These are phyloP conservation scores for Rhinoraja longicauda DNA, from an alignment of 2,797 vertebrate species.

Conservation along the genomic window DNA sequence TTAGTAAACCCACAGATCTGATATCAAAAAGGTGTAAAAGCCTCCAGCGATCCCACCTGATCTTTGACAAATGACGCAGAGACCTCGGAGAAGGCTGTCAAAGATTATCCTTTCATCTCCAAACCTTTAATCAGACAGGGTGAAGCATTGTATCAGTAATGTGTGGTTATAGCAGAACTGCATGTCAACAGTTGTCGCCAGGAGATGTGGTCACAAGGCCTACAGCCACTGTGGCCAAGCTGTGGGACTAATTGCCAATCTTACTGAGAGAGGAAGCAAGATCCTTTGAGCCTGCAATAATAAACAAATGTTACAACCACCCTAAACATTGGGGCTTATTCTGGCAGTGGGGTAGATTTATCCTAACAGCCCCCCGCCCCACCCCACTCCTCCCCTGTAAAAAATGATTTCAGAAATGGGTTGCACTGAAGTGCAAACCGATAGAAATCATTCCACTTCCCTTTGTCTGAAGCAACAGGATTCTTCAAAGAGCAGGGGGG, in stretches of 20 bases:
- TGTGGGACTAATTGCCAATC: not conserved
- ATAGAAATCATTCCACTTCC: conserved; percentile 1
- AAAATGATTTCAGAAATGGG: not conserved
- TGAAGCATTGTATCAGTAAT: not conserved
- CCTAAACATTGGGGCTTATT: not conserved
- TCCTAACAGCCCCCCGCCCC: not conserved
- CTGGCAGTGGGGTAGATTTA: not conserved
- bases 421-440: not conserved
- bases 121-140: not conserved
- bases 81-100: no score
- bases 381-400: not conserved
- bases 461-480: not conserved
- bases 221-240: not conserved
- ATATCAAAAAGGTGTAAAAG: not conserved
- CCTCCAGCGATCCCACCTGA: not conserved
- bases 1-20: not conserved
- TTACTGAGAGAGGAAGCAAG: not conserved
- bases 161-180: not conserved
- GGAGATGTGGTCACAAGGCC: not conserved
- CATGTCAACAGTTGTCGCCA: not conserved
- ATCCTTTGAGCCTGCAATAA: not conserved
- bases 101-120: not conserved
- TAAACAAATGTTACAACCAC: not conserved
- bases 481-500: not conserved
- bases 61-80: not conserved